Base-by-base conservation (phyloP, 2,888 invertebrate genomes). In the Orgyia antiqua region DNA sequence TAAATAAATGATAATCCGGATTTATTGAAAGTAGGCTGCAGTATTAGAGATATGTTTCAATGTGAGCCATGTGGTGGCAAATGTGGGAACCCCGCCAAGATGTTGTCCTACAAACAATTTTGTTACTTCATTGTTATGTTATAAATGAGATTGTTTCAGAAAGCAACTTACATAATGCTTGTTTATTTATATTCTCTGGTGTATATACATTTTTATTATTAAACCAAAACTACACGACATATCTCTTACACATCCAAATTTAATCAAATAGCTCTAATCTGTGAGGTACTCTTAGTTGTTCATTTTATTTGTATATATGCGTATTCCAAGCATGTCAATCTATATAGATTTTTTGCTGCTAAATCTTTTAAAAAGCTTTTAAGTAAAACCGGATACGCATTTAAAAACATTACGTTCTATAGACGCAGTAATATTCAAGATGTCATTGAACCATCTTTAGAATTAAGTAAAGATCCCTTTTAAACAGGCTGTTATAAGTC, bases 11-110 rank as follows among this genome's bases (percentile, higher is more conserved):
- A 68, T 79, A 80, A 82, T 82, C 79, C 78, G 73, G 75, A 82
- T 82, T 82, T 84, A 83, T 82, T 77, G 75, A 75, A 77, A 74
- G 65, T 77, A 74, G 68, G 66, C 61, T 61, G 52, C 58, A 65
- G 63, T 68, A 57, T 54, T 48, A 48, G 62, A 68, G 66, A 70
- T 67, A 68, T 69, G 69, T 77, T 77, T 69, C 69, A 73, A 72
- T 75, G 68, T 67, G 68, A 69, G 68, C 73, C 83, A 86, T 76
- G 79, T 84, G 80, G 71, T 75, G 68, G 74, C 72, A 68, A 79
- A 79, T 83, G 82, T 84, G 84, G 84, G 84, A 84, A 82, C 78
- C 71, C 73, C 75, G 83, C 84, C 84, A 83, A 84, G 77, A 78
- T 63, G 67, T 66, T 76, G 78, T 74, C 69, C 75, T 67, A 76